Percentiles rank a stretch among this genome's conserved stretches.
phyloP scores from a whole-genome alignment of 2,888 invertebrate genomes.

The Leucania comma region DNA sequence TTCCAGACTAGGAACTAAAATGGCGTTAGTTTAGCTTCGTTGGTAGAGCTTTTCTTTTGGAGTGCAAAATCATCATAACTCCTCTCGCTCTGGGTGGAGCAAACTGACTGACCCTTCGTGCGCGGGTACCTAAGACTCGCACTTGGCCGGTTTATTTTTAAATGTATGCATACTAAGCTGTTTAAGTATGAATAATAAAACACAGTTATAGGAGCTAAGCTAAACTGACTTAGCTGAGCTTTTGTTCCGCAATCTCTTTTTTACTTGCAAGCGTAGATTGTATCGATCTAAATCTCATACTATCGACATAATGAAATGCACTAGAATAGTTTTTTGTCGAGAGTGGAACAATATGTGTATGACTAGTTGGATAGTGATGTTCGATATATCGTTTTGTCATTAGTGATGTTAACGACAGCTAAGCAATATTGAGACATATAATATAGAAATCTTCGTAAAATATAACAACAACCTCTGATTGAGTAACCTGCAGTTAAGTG shows the following conservation, averaged over 20 bases:
- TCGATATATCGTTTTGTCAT: conserved; percentile 18
- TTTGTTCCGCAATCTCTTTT: neutral
- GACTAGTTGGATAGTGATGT: neutral
- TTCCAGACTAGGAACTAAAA: too few relatives aligned
- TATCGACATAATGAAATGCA: conserved; percentile 1
- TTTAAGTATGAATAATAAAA: neutral
- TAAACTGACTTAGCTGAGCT: neutral
- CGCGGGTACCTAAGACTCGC: too few relatives aligned
- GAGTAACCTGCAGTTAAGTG: conserved; percentile 11
- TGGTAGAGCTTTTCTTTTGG: too few relatives aligned
- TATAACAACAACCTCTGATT: conserved; percentile 3
- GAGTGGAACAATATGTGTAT: neutral
- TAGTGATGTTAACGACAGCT: neutral
- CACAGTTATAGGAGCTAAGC: neutral
- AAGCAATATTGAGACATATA: too few relatives aligned
- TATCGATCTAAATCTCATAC: conserved; percentile 1
- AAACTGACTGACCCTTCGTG: too few relatives aligned
- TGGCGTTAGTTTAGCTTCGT: too few relatives aligned
- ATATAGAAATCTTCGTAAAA: neutral
- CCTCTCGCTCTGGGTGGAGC: too few relatives aligned
- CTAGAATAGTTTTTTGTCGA: conserved; percentile 12
- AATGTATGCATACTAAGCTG: too few relatives aligned
- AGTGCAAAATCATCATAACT: too few relatives aligned
- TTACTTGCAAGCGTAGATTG: neutral
- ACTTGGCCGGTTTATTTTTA: too few relatives aligned